Evolutionary conservation across 1,140 invertebrate genomes (phyloP), one percentile per base, ranked within the genome.

Genomic region (Orussus abietinus): DNA sequence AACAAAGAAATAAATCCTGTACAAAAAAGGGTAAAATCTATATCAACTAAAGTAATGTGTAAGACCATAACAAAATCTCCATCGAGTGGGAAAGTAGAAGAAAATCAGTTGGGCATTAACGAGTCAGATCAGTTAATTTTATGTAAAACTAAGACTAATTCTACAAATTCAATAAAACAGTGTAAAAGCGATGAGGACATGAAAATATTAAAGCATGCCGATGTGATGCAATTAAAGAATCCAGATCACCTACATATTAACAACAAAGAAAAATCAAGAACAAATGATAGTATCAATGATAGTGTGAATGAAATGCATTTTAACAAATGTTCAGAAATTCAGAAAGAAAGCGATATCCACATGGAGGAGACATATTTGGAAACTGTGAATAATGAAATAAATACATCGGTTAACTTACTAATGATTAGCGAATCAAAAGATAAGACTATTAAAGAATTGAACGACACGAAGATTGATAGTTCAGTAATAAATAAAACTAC

Each of bases 331-430:
- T n/a, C n/a, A n/a, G n/a, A n/a, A n/a, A n/a, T n/a, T n/a, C n/a
- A n/a, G n/a, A n/a, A n/a, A n/a, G n/a, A n/a, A n/a, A n/a, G n/a
- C n/a, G n/a, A n/a, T n/a, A n/a, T n/a, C n/a, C n/a, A n/a, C n/a
- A n/a, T n/a, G n/a, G n/a, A n/a, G n/a, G n/a, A n/a, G n/a, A 62
- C 55, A 33, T 49, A 64, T 29, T 18, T 57, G 7, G 62, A 56
- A 20, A 34, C 38, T 21, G 47, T 53, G 9, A 59, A 59, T 26
- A 70, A 57, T 48, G 62, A 66, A 47, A 62, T 61, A 17, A 55
- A 60, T 55, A 20, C 47, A 34, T 59, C 59, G 37, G 59, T 61
- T 14, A 62, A 58, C 4, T 64, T 57, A 42, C 35, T 37, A 28
- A 39, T n/a, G 20, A 46, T 39, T 38, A 33, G 53, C 39, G 31